Evolutionary conservation across 2,113 vertebrate species (phyloP).

Genomic region (Engystomops pustulosus): DNA sequence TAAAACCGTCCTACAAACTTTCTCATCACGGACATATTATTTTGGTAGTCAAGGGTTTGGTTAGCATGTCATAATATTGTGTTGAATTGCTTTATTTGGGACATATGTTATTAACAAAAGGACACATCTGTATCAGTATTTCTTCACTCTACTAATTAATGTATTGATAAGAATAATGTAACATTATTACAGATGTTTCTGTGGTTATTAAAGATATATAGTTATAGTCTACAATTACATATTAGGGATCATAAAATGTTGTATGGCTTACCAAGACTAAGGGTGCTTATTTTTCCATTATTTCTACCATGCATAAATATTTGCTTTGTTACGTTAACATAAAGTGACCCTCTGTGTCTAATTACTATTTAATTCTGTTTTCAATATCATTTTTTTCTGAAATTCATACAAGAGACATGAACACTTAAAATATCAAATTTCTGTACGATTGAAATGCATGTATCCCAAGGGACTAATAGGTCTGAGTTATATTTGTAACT

Average conservation of each 20-base stretch:
- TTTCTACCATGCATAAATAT: constrained; percentile 20
- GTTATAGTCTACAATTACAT: not conserved
- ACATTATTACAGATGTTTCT: not conserved
- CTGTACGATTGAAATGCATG: constrained; percentile 22
- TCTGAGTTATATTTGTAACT: constrained; percentile 33
- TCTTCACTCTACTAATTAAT: not conserved
- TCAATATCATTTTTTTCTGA: constrained; percentile 27
- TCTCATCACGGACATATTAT: too few species aligned
- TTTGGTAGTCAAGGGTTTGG: too few species aligned
- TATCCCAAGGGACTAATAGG: constrained; percentile 26
- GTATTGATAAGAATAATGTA: not conserved
- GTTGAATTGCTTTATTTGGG: too few species aligned
- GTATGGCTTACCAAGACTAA: not conserved
- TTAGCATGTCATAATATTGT: too few species aligned
- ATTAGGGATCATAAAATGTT: not conserved
- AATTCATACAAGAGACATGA: constrained; percentile 29
- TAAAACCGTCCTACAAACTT: too few species aligned
- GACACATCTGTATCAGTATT: too few species aligned
- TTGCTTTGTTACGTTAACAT: constrained; percentile 28
- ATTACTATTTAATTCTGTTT: constrained; percentile 40
- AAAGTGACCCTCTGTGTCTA: not conserved
- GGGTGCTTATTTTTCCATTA: constrained; percentile 20
- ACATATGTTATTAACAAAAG: too few species aligned
- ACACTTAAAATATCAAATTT: constrained; percentile 41
- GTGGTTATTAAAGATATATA: not conserved